Evolutionary conservation across 2,888 invertebrate species (phyloP).

Genomic region (Nematopogon swammerdamellus): DNA sequence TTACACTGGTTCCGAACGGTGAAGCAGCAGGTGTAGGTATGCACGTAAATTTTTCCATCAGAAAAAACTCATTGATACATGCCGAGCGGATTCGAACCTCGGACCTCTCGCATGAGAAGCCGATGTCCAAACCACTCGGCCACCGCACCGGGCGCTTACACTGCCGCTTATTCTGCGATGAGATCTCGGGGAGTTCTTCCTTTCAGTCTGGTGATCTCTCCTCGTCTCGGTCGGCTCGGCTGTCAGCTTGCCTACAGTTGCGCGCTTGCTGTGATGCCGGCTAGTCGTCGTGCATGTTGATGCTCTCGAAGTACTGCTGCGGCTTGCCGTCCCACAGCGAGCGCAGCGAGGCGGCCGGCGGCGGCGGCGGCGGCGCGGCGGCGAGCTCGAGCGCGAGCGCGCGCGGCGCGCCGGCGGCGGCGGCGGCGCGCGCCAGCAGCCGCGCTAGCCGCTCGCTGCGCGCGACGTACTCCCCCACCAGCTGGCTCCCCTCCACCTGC

Average conservation of each 20-base stretch:
- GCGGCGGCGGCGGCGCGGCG: conserved; percentile 12
- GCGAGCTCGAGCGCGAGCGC: conserved; percentile 19
- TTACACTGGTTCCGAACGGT: too few relatives aligned
- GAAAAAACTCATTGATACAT: too few relatives aligned
- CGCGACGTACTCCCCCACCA: conserved; percentile 36
- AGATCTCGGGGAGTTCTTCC: too few relatives aligned
- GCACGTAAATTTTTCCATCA: too few relatives aligned
- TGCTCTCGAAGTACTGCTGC: conserved; percentile 65
- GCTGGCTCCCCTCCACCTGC: conserved; percentile 9
- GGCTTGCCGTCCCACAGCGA: conserved; percentile 54
- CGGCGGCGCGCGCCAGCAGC: conserved; percentile 8
- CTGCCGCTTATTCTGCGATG: too few relatives aligned
- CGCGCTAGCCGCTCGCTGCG: conserved; percentile 31
- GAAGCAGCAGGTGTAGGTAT: too few relatives aligned
- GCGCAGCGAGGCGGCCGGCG: conserved; percentile 24
- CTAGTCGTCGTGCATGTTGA: conserved; percentile 57
- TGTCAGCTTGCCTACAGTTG: conserved; percentile 8
- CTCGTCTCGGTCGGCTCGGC: conserved; percentile 19
- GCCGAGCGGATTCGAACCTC: too few relatives aligned
- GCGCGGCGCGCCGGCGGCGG: conserved; percentile 11
- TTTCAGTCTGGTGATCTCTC: too few relatives aligned
- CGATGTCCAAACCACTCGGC: too few relatives aligned
- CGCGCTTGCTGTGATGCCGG: conserved; percentile 11
- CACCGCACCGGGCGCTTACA: too few relatives aligned
- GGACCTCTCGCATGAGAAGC: too few relatives aligned